Base-by-base conservation (phyloP, 1,140 invertebrate genomes). In the Drosophila rhopaloa region DNA sequence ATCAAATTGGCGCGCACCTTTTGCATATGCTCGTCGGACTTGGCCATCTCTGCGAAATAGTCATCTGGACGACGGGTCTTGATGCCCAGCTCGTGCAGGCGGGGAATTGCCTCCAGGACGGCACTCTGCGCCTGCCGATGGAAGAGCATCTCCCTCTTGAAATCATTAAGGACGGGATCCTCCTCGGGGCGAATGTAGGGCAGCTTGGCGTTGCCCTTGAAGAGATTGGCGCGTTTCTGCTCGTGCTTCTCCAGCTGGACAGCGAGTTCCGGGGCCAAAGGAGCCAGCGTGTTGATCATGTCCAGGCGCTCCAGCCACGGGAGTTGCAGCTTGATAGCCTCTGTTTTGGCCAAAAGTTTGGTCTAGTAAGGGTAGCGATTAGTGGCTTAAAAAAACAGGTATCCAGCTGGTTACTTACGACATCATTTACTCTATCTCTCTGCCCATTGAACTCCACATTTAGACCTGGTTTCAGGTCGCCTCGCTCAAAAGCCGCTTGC, bases 1-100 rank as follows among this genome's bases (percentile, higher is more conserved):
- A 98, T 94, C 1, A 99, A 91, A 85, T 96, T 96, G 86, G 96
- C 94, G 51, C 98, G 94, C 0, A 99, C 96, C 93, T 98, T 99
- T 89, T 99, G 97, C 99, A 99, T 99, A 77, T 99, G 99, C 43
- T 95, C 94, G 93, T 99, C 99, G 51, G 97, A 95, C 92, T 99
- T 99, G 2, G 97, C 97, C 99, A 99, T 99, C 94, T 99, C 97
- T 1, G 98, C 99, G 94, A 99, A 99, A 93, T 99, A 99, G 93
- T 99, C 98, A 35, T 97, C 96, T 0, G 99, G 99, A 61, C 95
- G 94, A 88, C 95, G 96, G 0, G 97, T 98, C 0, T 94, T 93
- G 41, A 99, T 94, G 24, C 95, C 95, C 4, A 98, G 86, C 70
- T 95, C 94, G 50, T 97, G 95, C 5, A 99, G 92, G 54, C 94